A percentile compares a stretch with the other conserved stretches of the same genome.
Conservation (phyloP, 92 coral and sea anemone species). For the Phenganax subtilis region DNA sequence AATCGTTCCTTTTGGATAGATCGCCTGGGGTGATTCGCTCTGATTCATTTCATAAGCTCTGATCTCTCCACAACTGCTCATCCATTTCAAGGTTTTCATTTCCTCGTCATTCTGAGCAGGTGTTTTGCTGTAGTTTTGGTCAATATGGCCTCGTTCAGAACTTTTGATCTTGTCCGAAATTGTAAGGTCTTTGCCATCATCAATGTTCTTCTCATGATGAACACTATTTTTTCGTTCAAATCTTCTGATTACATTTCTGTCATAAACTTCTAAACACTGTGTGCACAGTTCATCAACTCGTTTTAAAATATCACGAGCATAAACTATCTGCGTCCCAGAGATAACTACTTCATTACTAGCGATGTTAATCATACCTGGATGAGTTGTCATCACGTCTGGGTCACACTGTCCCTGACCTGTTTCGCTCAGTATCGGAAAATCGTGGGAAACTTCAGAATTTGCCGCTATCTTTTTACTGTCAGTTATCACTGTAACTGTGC, state of each 20-base stretch:
- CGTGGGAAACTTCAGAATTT: neutral
- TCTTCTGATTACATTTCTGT: neutral
- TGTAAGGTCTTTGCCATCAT: too few species aligned
- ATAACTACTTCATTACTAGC: conserved; percentile 12
- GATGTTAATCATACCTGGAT: conserved; percentile 12
- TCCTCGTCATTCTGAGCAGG: too few species aligned
- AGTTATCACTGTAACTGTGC: neutral
- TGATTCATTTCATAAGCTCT: too few species aligned
- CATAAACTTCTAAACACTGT: neutral
- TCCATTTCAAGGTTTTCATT: too few species aligned
- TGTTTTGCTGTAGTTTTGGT: too few species aligned
- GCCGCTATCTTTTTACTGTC: neutral
- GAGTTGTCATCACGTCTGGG: conserved; percentile 14
- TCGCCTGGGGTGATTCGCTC: too few species aligned
- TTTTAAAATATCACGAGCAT: conserved; percentile 18
- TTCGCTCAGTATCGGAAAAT: neutral
- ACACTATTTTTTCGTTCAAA: neutral
- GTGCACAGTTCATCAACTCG: conserved; percentile 27
- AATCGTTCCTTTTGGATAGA: too few species aligned
- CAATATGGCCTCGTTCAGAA: too few species aligned
- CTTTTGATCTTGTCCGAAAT: too few species aligned
- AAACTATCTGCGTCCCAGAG: conserved; percentile 10
- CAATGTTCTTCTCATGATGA: neutral
- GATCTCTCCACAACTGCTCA: too few species aligned
- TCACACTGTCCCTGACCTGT: neutral